A percentile compares a stretch with the other conserved stretches of the same genome.
phyloP scores from a whole-genome alignment of 2,888 invertebrate species.

The Xylota segnis region DNA sequence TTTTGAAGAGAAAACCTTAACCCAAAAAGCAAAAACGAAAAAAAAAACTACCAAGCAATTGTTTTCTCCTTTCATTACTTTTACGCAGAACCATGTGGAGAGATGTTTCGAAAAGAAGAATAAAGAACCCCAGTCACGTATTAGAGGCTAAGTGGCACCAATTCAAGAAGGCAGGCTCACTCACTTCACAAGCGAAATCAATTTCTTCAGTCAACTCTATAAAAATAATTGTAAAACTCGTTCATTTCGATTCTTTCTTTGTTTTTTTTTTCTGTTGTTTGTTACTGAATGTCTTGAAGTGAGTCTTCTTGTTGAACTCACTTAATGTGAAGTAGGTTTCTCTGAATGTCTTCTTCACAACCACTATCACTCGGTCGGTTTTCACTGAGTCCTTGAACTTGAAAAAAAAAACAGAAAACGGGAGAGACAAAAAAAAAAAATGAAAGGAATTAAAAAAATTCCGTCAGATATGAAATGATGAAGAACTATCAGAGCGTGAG shows the following conservation, averaged over 20 bases:
- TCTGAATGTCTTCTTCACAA: slow-evolving; percentile 55
- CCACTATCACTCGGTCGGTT: slow-evolving; percentile 27
- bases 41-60: slow-evolving; percentile 48
- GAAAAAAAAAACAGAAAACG: slow-evolving; percentile 21
- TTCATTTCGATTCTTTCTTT: slow-evolving; percentile 39
- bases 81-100: slow-evolving; percentile 43
- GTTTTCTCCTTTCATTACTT: slow-evolving; percentile 60
- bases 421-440: slow-evolving; percentile 1
- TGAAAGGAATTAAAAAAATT: slow-evolving; percentile 44
- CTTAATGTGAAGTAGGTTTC: slow-evolving; percentile 55
- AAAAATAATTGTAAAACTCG: slow-evolving; percentile 28
- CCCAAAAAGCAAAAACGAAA: slow-evolving; percentile 41
- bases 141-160: slow-evolving; percentile 67
- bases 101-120: slow-evolving; percentile 38
- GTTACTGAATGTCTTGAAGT: slow-evolving; percentile 23
- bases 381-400: slow-evolving; percentile 72
- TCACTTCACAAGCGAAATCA: slow-evolving; percentile 56
- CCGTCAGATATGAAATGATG: slow-evolving; percentile 23
- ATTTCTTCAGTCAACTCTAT: slow-evolving; percentile 48
- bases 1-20: slow-evolving; percentile 60
- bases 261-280: slow-evolving; percentile 16
- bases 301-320: slow-evolving; percentile 62
- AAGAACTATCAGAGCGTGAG: slow-evolving; percentile 35
- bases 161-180: slow-evolving; percentile 53
- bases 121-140: slow-evolving; percentile 70